Base-by-base conservation (phyloP, 2,797 vertebrate genomes). In the Heterohyrax brucei region DNA sequence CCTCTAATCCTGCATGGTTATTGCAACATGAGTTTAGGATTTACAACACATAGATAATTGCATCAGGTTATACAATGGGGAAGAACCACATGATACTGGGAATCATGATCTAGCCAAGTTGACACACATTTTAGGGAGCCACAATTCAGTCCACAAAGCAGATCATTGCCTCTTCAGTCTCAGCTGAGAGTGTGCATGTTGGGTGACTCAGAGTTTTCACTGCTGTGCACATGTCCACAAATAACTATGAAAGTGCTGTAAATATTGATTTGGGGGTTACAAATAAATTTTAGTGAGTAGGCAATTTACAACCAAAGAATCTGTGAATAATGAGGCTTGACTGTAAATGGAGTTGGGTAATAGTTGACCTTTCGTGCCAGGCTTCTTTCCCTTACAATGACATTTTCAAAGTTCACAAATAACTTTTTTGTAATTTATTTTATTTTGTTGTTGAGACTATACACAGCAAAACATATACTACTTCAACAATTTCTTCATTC, bases 371-470 rank as follows among this genome's bases (percentile, higher is more conserved):
- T 87, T 72, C 56, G 44, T 53, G 19, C 81, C 85, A 70, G 68
- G n/a, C 64, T 95, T 79, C 73, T 84, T 53, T 70, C 48, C 72
- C 64, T 83, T 79, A 73, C 62, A 68, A 33, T n/a, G 46, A 62
- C 70, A 26, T 78, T 78, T 87, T 80, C 81, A 61, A 85, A 89
- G 66, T 76, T 80, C 75, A 80, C n/a, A 72, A 39, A 18, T 70
- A 70, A n/a, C 39, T 33, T 33, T 33, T 56, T 56, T 56, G 12
- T 56, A 56, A 56, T 56, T 56, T 56, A 56, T 56, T 56, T 56
- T 56, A 56, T 56, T 56, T 56, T 56, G 53, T 56, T 56, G 53
- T 56, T 56, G 53, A 56, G 53, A 14, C 13, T 56, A 56, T 13
- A 56, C 53, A 56, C 53, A 16, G 53, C 53, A 56, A 56, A 56